A percentile compares a stretch with the other conserved stretches of the same genome.
Conservation (phyloP, 1,140 invertebrate genomes). For the Bacillus rossius region DNA sequence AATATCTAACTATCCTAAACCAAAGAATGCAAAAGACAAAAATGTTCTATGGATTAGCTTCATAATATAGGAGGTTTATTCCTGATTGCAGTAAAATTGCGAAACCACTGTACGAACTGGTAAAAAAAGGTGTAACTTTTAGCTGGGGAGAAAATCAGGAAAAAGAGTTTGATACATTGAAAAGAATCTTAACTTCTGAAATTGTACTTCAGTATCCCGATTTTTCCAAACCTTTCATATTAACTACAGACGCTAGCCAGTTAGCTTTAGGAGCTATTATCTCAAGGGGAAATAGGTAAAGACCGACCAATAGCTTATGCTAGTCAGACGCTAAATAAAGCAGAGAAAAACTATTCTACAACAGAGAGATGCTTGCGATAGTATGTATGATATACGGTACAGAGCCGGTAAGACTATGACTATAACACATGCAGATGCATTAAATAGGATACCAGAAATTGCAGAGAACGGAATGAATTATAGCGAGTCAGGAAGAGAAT, state of each 20-base stretch:
- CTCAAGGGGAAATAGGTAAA: conserved; percentile 16
- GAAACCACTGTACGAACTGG: conserved; percentile 33
- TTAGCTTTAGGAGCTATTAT: conserved; percentile 18
- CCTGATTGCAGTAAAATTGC: conserved; percentile 32
- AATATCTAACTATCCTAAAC: conserved; percentile 36
- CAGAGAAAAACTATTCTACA: conserved; percentile 38
- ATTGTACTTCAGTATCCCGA: conserved; percentile 4
- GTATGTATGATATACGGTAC: conserved; percentile 44
- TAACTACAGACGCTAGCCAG: conserved; percentile 13
- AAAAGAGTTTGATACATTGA: conserved; percentile 30
- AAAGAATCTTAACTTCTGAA: background rate
- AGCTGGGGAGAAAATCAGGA: conserved; percentile 25
- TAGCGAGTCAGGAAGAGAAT: no score
- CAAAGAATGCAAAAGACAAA: conserved; percentile 37
- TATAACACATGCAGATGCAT: conserved; percentile 35
- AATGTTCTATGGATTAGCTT: conserved; percentile 41
- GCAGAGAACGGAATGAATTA: background rate
- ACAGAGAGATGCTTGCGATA: conserved; percentile 47
- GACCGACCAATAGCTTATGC: conserved; percentile 26
- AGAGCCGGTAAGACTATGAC: conserved; percentile 34
- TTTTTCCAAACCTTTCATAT: background rate
- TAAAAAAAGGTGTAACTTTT: conserved; percentile 35
- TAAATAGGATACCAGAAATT: conserved; percentile 13
- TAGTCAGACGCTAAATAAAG: conserved; percentile 30
- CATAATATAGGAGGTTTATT: conserved; percentile 43